Evolutionary conservation across 2,797 vertebrate genomes (phyloP), one percentile per base, ranked within the genome.

Genomic region (Petrocephalus schoutedeni): DNA sequence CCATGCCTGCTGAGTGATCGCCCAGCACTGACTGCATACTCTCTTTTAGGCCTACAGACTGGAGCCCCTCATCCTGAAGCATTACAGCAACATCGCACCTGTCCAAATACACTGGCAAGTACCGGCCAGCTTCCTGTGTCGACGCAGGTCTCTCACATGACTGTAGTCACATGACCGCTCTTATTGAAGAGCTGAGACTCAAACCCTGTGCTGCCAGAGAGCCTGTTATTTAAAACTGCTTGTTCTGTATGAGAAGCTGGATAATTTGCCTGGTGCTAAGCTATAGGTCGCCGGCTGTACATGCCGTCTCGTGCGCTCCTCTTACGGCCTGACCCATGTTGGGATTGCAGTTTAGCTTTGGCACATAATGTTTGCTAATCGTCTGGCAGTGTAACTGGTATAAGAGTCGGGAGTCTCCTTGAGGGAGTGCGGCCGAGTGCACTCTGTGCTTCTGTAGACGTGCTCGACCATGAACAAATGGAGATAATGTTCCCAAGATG

Each of bases 81-180:
- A 99, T 94, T 99, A 99, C 93, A 99, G 96, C 96, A 99, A 99
- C 93, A 94, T 99, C 86, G 94, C 97, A 0, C 98, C 98, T 0
- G 96, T 98, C 67, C 98, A 99, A 92, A 99, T 99, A 93, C 97
- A 99, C 95, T 99, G 98, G 96, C 98, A 92, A 94, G 93, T 91
- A 49, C 12, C 86, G n/a, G 19, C 41, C 51, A 19, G 36, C 87
- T 58, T 4, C 19, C 8, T 58, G n/a, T 53, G 14, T 74, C 45
- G 14, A 57, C 10, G 14, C 28, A 16, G 64, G 3, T 16, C 12
- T 71, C 23, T 1, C 64, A 71, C 64, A 71, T 36, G 64, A 71
- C 64, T 16, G 0, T n/a, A 19, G 71, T 49, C 71, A 19, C 36
- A 41, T 77, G 41, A 77, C 71, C 32, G 6, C 19, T 6, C 36